Base-by-base conservation (phyloP, 2,113 vertebrate species). In the Scolopax mira region DNA sequence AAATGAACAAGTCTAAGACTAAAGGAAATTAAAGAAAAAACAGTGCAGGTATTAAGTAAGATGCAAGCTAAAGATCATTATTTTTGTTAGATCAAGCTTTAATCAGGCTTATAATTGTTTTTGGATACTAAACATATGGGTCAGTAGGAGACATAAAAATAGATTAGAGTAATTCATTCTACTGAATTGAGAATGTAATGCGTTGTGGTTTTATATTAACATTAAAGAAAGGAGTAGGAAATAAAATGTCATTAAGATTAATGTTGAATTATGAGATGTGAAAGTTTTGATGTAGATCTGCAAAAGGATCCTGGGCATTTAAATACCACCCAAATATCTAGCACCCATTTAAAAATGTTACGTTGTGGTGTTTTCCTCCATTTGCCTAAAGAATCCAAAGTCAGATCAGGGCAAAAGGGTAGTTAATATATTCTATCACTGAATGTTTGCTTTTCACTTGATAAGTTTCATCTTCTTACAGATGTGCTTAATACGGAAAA, bases 101-200 rank as follows among this genome's bases (percentile, higher is more conserved):
- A 96, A 91, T 96, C 91, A 95, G 55, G 13, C 37, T 95, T 91
- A 33, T 93, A 94, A 96, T 96, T 96, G 77, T 64, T 84, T 97
- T 95, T 87, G 57, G 21, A 91, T 96, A 52, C 24, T 88, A 97
- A 92, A 51, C 65, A 90, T 89, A 90, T 88, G 65, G 44, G 80
- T 96, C 80, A 97, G 37, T 66, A 81, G 88, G 62, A 89, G 85
- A 85, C 5, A 13, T 70, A 52, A 89, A 88, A 31, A 10, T 60
- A 70, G 48, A 88, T 89, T 90, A 94, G 23, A 80, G 72, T 42
- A 77, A 91, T 96, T 95, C 41, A 87, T 81, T 75, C 69, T 57
- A 33, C 57, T 92, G 62, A 86, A 90, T 31, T 91, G 57, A 95
- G 51, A 94, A 77, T 5, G 25, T 69, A 72, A n/a, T 69, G 21